Percentiles rank a stretch among this genome's conserved stretches.
These are phyloP conservation scores for Antheraea mylitta DNA, from an alignment of 1,140 invertebrate species.

Conservation along the genomic window DNA sequence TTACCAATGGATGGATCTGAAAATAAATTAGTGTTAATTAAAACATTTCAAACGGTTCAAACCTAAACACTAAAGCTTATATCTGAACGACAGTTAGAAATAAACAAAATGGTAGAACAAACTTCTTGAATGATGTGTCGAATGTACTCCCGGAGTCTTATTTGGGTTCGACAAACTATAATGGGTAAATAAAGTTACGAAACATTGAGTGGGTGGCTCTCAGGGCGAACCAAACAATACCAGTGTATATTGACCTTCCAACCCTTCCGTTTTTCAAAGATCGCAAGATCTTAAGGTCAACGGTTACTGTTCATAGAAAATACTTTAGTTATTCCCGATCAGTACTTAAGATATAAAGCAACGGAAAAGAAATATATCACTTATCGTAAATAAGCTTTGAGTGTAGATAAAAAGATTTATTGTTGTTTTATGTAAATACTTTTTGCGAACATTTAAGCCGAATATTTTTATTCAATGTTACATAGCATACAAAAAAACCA, in stretches of 20 bases:
- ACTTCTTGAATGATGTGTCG: neutral
- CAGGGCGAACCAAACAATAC: constrained; percentile 11
- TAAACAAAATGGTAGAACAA: neutral
- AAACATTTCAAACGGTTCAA: neutral
- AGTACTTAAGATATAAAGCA: constrained; percentile 11
- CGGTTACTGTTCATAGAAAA: constrained; percentile 3
- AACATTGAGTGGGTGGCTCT: constrained; percentile 27
- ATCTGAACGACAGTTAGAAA: neutral
- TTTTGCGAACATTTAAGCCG: neutral
- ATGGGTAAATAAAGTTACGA: constrained; percentile 30
- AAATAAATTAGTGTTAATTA: neutral
- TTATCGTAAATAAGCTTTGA: constrained; percentile 12
- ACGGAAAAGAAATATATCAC: constrained; percentile 17
- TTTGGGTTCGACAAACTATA: constrained; percentile 34
- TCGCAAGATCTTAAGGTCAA: constrained; percentile 7
- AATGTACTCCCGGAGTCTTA: constrained; percentile 10
- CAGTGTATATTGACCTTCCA: constrained; percentile 10
- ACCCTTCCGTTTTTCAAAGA: neutral
- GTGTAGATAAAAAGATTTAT: neutral
- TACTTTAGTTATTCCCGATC: constrained; percentile 8
- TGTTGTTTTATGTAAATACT: neutral
- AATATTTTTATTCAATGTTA: neutral
- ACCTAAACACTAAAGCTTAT: neutral
- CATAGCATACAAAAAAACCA: neutral
- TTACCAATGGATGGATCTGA: too few species aligned